Evolutionary conservation across 2,888 invertebrate species (phyloP), one percentile per base, ranked within the genome.

Genomic region (Phyto melanocephala): DNA sequence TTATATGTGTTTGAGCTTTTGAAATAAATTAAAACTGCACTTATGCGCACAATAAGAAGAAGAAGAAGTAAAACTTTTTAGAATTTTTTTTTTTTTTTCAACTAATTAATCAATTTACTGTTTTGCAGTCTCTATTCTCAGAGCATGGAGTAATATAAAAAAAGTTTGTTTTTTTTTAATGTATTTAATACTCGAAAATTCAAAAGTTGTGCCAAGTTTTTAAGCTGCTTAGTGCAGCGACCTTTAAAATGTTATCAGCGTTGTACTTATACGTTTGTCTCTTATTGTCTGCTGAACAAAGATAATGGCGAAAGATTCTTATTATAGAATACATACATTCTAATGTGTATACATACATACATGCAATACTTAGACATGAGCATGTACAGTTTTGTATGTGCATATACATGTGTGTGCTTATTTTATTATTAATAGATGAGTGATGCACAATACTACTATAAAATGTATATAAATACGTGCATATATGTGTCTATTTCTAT

Each of bases 171-270:
- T n/a, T n/a, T n/a, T n/a, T n/a, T 22, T 15, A 35, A 60, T 45
- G 50, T 62, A 62, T 60, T 24, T 62, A 20, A 62, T 35, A 58
- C 65, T 56, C 56, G 40, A 72, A 74, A 81, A 37, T 28, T 56
- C 62, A 15, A 72, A 78, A 77, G 68, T 81, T 65, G 65, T 74
- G 2, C 3, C 17, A 75, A 58, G 52, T 28, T 76, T 77, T 52
- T 37, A 70, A 72, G 77, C 77, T 11, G 62, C 67, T 72, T 81
- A 68, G 77, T 63, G 56, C 77, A 78, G 72, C 77, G 77, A 81
- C 77, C 77, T 78, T 81, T 81, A 56, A 42, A 65, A 72, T 62
- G 24, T 47, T 77, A 56, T 40, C 37, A 42, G 4, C 17, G 17
- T 56, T 28, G 3, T 28, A 28, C 28, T 28, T 28, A 37, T 17